These are phyloP conservation scores for Cotesia congregata DNA, from an alignment of 2,888 invertebrate species.

Conservation along the genomic window DNA sequence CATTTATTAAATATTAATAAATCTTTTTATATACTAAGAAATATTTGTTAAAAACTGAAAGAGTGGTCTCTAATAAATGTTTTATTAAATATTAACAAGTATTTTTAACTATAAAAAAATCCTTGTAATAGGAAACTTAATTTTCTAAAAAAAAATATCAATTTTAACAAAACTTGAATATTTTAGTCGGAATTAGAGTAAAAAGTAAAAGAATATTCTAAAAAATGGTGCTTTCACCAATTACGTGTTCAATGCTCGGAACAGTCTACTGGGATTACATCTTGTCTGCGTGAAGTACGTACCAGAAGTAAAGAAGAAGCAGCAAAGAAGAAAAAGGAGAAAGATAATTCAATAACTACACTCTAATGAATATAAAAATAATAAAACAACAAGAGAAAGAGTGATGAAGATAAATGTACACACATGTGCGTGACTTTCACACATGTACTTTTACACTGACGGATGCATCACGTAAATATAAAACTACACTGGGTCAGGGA, in stretches of 20 bases:
- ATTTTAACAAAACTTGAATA: too few relatives aligned
- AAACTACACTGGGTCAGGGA: constrained; percentile 70
- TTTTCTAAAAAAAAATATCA: too few relatives aligned
- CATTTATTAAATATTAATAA: too few relatives aligned
- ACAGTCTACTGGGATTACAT: neutral
- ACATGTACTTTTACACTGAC: constrained; percentile 31
- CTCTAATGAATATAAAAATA: constrained; percentile 26
- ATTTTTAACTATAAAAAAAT: too few relatives aligned
- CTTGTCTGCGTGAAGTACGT: neutral
- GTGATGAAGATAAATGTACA: constrained; percentile 29
- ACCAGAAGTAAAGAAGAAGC: constrained; percentile 24
- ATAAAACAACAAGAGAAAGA: constrained; percentile 27
- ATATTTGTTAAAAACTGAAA: too few relatives aligned
- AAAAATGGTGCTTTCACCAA: too few relatives aligned
- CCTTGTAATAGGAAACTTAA: too few relatives aligned
- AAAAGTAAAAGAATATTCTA: too few relatives aligned
- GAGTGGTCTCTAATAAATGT: too few relatives aligned
- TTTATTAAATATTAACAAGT: too few relatives aligned
- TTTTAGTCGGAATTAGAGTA: too few relatives aligned
- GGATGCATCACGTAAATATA: constrained; percentile 61
- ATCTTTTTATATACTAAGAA: too few relatives aligned
- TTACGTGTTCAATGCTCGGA: neutral
- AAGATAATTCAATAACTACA: constrained; percentile 35
- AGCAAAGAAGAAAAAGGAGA: neutral
- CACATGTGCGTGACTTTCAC: constrained; percentile 25